A percentile compares a stretch with the other conserved stretches of the same genome.
Conservation (phyloP, 2,797 vertebrate genomes). For the Poeciliopsis presidionis region DNA sequence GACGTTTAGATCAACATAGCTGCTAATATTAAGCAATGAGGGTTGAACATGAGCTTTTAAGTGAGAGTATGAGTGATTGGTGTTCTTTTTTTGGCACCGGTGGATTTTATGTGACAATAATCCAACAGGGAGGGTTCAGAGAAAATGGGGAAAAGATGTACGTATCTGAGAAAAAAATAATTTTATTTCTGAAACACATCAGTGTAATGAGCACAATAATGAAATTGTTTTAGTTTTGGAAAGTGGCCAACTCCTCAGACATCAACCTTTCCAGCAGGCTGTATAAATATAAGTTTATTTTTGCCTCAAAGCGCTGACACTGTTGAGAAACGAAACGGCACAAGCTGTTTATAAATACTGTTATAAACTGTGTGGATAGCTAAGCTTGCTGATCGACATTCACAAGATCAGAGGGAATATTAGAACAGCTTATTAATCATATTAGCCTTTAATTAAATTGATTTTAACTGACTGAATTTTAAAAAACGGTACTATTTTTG, state of each 20-base stretch:
- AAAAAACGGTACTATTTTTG: neutral
- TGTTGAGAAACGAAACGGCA: neutral
- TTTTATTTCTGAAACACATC: neutral
- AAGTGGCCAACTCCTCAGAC: neutral
- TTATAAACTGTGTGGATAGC: neutral
- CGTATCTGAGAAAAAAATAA: too few species aligned
- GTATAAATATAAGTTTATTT: neutral
- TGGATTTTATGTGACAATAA: too few species aligned
- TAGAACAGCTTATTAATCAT: neutral
- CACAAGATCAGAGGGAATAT: neutral
- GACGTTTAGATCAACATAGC: neutral
- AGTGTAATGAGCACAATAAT: neutral
- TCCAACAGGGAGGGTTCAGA: too few species aligned
- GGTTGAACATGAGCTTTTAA: neutral
- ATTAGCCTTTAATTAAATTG: neutral
- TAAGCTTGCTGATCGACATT: neutral
- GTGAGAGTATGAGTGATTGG: neutral
- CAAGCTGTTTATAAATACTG: neutral
- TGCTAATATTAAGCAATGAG: neutral
- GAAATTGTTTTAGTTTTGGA: neutral
- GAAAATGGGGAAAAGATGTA: too few species aligned
- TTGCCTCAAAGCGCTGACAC: neutral
- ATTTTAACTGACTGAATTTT: neutral
- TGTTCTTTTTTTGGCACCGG: neutral
- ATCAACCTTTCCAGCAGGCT: neutral